Evolutionary conservation across 2,113 vertebrate genomes (phyloP), one percentile per base, ranked within the genome.

Genomic region (Sigmodon hispidus): DNA sequence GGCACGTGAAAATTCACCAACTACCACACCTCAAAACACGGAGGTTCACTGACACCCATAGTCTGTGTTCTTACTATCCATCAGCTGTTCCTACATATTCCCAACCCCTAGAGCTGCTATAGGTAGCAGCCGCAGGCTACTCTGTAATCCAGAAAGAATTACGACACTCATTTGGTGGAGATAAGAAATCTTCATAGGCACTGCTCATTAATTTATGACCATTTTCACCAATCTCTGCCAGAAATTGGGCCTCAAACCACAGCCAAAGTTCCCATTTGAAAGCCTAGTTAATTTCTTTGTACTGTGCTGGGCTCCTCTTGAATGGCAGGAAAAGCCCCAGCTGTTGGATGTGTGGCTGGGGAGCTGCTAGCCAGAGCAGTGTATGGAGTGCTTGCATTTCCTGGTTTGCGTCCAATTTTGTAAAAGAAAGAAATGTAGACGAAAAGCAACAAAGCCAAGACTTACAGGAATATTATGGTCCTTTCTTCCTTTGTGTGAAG

Each of bases 381-480:
- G 31, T 7, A 4, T 1, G 0, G 22, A 61, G 31, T 3, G 34
- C 29, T 59, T n/a, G 6, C 10, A 43, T 86, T 79, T 40, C 93
- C 96, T 34, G 79, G 7, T 72, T 92, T 45, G 34, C n/a, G 70
- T 95, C 94, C 96, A 84, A 81, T 95, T 91, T 77, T 40, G n/a
- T 24, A 40, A 50, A 81, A 95, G 69, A 67, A 70, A 19, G 65
- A 85, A 91, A 48, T n/a, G 36, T 52, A 85, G 70, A 59, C 73
- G 16, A 81, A 87, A 85, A 34, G 45, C 67, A 73, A 52, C 8
- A 12, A 48, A 94, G 84, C 48, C 92, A 81, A 92, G 96, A 99
- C 99, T 99, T 98, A 99, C 99, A 98, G 99, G 99, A 99, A 99
- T 99, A 97, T 99, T 99, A 97, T 99, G 99, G 98, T 99, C 99